Conservation (phyloP, 2,888 invertebrate genomes). For the Fragum sueziense region DNA sequence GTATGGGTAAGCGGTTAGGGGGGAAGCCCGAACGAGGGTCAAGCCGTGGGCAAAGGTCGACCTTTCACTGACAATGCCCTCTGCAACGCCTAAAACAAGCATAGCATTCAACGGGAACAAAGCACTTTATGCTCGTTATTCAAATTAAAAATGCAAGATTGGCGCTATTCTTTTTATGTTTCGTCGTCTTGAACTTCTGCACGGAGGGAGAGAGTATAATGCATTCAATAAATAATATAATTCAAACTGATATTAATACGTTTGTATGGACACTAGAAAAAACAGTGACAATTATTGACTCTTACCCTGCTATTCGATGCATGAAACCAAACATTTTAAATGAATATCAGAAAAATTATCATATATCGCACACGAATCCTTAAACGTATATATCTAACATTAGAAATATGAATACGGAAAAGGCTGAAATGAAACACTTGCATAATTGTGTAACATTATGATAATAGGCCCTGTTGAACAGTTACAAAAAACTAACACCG, state of each 20-base stretch:
- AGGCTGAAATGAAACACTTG: too few species aligned
- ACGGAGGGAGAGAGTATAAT: conserved; percentile 50
- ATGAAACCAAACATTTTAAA: too few species aligned
- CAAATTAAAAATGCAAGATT: conserved; percentile 66
- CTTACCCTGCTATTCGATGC: background rate
- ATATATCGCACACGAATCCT: too few species aligned
- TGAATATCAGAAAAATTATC: too few species aligned
- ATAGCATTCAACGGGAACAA: conserved; percentile 53
- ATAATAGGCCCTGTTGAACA: too few species aligned
- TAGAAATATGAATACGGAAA: too few species aligned
- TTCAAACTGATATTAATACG: conserved; percentile 59
- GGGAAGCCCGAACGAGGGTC: conserved; percentile 56
- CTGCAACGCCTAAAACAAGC: conserved; percentile 41
- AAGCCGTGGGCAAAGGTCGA: conserved; percentile 63
- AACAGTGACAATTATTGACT: conserved; percentile 44
- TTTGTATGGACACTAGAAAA: conserved; percentile 48
- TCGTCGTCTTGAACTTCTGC: conserved; percentile 57
- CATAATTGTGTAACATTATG: too few species aligned
- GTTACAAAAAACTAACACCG: too few species aligned
- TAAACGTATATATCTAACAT: too few species aligned
- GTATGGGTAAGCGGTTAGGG: conserved; percentile 58
- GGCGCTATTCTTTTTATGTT: conserved; percentile 53
- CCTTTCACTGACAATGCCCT: conserved; percentile 60
- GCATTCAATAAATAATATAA: conserved; percentile 58
- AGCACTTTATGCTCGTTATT: conserved; percentile 61